Percentiles rank a stretch among this genome's conserved stretches.
Evolutionary conservation across 2,113 vertebrate genomes (phyloP).

Genomic region (Smithornis capensis): DNA sequence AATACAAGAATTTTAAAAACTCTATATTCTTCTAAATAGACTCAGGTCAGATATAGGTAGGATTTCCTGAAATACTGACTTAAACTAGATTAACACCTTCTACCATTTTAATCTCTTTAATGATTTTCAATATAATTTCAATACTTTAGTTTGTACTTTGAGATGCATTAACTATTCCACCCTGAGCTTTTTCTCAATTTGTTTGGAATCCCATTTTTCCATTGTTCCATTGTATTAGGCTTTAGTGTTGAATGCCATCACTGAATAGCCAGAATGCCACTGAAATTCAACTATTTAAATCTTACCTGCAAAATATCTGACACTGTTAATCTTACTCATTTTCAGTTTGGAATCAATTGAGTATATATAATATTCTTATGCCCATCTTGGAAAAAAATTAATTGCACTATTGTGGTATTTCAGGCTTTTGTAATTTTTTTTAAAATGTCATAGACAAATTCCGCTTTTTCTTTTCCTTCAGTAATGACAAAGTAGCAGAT

Average conservation of each 20-base stretch:
- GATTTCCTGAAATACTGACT: background rate
- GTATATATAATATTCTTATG: background rate
- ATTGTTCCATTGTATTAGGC: background rate
- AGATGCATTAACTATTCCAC: background rate
- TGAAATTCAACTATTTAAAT: background rate
- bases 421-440: background rate
- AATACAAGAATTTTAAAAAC: background rate
- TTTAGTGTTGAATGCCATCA: background rate
- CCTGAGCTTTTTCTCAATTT: background rate
- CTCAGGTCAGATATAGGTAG: background rate
- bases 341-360: background rate
- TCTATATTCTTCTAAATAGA: background rate
- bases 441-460: background rate
- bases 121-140: background rate
- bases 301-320: background rate
- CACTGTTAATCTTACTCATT: background rate
- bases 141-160: background rate
- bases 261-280: background rate
- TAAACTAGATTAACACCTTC: background rate
- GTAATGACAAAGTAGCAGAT: background rate
- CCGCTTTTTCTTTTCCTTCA: background rate
- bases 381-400: background rate
- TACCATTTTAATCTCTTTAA: background rate
- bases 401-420: background rate
- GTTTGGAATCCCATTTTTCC: background rate